These are phyloP conservation scores for Gnathonemus echidnorhynchus DNA, from an alignment of 2,113 vertebrate species.

Conservation along the genomic window DNA sequence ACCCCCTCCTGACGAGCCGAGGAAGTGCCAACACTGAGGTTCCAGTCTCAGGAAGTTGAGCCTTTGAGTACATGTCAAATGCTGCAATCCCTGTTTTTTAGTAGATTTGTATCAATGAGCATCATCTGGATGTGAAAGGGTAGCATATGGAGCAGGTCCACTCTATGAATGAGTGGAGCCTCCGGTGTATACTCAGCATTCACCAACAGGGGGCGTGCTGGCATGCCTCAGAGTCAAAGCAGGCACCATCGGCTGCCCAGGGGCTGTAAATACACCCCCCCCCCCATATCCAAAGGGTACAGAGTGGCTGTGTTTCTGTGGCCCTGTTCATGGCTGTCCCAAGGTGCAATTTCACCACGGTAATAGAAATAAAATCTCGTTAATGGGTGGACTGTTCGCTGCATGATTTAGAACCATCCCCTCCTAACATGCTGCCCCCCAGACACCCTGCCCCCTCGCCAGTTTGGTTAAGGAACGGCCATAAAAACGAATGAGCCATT, in stretches of 20 bases:
- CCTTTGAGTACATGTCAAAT: background rate
- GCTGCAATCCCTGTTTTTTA: background rate
- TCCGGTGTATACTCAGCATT: background rate
- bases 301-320: slow-evolving; percentile 45
- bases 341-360: slow-evolving; percentile 38
- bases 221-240: background rate
- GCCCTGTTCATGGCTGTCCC: slow-evolving; percentile 44
- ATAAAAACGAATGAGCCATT: slow-evolving; percentile 61
- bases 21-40: background rate
- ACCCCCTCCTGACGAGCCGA: background rate
- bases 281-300: slow-evolving; percentile 13
- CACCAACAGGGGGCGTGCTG: background rate
- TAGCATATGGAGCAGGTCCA: background rate
- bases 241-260: background rate
- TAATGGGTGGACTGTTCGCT: slow-evolving; percentile 55
- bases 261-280: background rate
- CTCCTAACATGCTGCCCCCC: slow-evolving; percentile 23
- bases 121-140: background rate
- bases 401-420: slow-evolving; percentile 53
- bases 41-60: background rate
- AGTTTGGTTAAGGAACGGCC: slow-evolving; percentile 48
- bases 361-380: slow-evolving; percentile 58
- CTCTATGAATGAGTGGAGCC: background rate
- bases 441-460: slow-evolving; percentile 36
- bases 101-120: background rate